Conservation (phyloP, 2,888 invertebrate species). For the Pristionchus arcanus region DNA sequence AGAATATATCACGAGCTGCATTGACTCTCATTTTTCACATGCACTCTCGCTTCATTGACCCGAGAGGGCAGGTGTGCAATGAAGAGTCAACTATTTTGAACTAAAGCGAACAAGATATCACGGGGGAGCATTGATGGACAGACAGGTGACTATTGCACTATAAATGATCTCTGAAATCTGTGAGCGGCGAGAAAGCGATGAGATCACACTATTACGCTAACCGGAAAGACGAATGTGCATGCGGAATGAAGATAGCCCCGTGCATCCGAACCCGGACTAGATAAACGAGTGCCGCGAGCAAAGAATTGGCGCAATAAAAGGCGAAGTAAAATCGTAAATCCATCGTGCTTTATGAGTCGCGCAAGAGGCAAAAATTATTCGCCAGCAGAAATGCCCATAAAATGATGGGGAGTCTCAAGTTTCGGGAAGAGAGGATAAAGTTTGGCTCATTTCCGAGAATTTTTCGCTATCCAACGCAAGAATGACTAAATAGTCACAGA, state of each 20-base stretch:
- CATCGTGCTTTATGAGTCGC: not conserved
- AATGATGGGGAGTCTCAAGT: not conserved
- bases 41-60: too few relatives aligned
- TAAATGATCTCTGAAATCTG: not conserved
- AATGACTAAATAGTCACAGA: not conserved
- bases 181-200: too few relatives aligned
- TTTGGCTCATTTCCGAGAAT: not conserved
- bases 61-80: too few relatives aligned
- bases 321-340: constrained; percentile 26
- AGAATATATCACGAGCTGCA: not conserved
- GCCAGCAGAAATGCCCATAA: not conserved
- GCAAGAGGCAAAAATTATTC: constrained; percentile 7
- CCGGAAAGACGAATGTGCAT: too few relatives aligned
- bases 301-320: not conserved
- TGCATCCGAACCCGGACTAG: too few relatives aligned
- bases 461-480: not conserved
- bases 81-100: too few relatives aligned
- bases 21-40: too few relatives aligned
- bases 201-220: too few relatives aligned
- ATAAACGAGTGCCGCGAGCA: not conserved
- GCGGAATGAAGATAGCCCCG: too few relatives aligned
- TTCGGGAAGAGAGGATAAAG: not conserved
- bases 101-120: too few relatives aligned
- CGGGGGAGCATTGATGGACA: too few relatives aligned
- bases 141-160: not conserved